Base-by-base conservation (phyloP, 2,113 vertebrate species). In the Triplophysa tibetana region DNA sequence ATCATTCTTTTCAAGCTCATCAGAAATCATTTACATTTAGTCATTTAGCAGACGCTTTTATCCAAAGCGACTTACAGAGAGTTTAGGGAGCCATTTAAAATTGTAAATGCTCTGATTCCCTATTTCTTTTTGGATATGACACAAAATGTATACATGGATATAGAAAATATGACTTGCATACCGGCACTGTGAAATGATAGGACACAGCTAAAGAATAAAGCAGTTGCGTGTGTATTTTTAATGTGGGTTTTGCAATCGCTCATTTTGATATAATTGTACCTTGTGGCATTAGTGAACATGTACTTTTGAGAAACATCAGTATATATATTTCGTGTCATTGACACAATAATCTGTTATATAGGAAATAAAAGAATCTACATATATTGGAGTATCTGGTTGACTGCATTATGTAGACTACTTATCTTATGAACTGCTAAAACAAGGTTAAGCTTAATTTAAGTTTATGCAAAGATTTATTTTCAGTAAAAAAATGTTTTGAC, bases 261-360 rank as follows among this genome's bases (percentile, higher is more conserved):
- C 52, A 75, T 75, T 81, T 76, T 76, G 41, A 21, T 61, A 68
- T 64, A 5, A 54, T 48, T 38, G 58, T 70, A 65, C 9, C 45
- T 63, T 62, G 72, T 75, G 72, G 41, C 63, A 75, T 75, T 61
- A 62, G 72, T 75, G 43, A 75, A 75, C 69, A 16, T 60, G 65
- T 79, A 67, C 17, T 45, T 64, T 70, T 60, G 70, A 58, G 64
- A 74, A 58, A 66, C 50, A 74, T 80, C 23, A 67, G 62, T 75
- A 48, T 67, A 80, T 64, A 72, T 5, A 62, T 26, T 19, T 14
- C 13, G 67, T 70, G 68, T 64, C 77, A 8, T 38, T 79, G 68
- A 64, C 77, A 80, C 48, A 50, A 41, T 72, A n/a, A 33, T 72
- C 13, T 72, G 48, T 38, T 38, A 8, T 72, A 72, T 24, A 80